Evolutionary conservation across 2,113 vertebrate genomes (phyloP), one percentile per base, ranked within the genome.

Genomic region (Festucalex cinctus): DNA sequence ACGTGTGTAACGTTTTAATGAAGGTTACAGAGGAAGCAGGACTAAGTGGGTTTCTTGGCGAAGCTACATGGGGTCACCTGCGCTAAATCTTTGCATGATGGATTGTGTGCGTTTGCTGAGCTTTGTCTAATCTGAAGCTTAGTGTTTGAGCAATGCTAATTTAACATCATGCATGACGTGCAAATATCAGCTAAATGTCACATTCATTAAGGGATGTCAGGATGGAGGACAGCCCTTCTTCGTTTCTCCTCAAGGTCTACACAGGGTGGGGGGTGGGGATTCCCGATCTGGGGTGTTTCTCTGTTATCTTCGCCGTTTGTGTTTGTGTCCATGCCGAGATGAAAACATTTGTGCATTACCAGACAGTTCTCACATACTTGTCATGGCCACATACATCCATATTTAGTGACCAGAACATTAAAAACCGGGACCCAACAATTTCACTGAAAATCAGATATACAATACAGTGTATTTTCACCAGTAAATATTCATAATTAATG

Each of bases 171-270:
- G 83, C 78, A 75, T 74, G 79, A 68, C 83, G 88, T 88, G 87
- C 85, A 91, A 92, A 92, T 92, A 92, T 86, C 88, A 92, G 78
- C 84, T 88, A 92, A 93, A 93, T 92, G 92, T 88, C 91, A 92
- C 76, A 72, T 90, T 91, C 87, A 89, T 92, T 92, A 92, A 78
- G 73, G 77, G 65, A 73, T 68, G 74, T 70, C 79, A 86, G 80
- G 73, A 70, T 85, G 81, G 54, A 68, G 65, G 80, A 78, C 66
- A 70, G 60, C 65, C 64, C 67, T 28, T 51, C 68, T 70, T 44
- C 60, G 66, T 64, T 63, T 66, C 75, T 63, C 81, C 81, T 71
- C 36, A 66, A 58, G 80, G 71, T 48, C 48, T 54, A 17, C n/a
- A 56, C 61, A 26, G 20, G 5, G 57, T 17, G 57, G 12, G 57